Percentiles rank a stretch among this genome's conserved stretches.
These are phyloP conservation scores for Elachura formosa DNA, from an alignment of 2,113 vertebrate genomes.

Conservation along the genomic window DNA sequence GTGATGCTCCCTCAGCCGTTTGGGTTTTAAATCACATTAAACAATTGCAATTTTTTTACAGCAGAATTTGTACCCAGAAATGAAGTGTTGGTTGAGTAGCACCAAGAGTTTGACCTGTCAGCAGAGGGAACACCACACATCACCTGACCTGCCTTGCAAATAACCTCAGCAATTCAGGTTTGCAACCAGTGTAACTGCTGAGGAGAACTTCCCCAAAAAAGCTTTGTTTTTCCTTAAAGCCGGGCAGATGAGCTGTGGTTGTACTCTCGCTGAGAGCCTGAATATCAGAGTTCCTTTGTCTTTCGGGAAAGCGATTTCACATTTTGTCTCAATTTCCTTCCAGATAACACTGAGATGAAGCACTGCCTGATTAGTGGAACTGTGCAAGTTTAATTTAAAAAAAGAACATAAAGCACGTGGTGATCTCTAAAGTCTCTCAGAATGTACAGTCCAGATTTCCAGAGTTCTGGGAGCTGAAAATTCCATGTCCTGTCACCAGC, in stretches of 20 bases:
- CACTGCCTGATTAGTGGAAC: not conserved
- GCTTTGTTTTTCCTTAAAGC: not conserved
- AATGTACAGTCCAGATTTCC: not conserved
- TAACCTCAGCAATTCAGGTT: not conserved
- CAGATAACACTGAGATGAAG: not conserved
- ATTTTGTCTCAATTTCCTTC: not conserved
- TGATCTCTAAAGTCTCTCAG: not conserved
- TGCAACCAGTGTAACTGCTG: fast-evolving
- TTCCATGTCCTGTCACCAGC: not conserved
- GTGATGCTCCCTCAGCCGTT: not conserved
- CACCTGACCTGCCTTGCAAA: not conserved
- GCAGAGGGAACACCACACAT: not conserved
- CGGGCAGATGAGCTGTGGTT: not conserved
- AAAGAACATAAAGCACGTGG: not conserved
- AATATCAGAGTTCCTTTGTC: not conserved
- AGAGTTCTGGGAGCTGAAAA: not conserved
- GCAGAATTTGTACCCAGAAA: not conserved
- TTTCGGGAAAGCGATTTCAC: not conserved
- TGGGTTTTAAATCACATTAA: not conserved
- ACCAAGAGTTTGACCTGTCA: not conserved
- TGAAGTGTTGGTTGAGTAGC: not conserved
- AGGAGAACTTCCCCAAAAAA: not conserved
- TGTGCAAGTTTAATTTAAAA: not conserved
- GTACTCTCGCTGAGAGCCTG: not conserved
- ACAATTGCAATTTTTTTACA: fast-evolving